Evolutionary conservation across 2,888 invertebrate species (phyloP).

Genomic region (Nudaria mundana): DNA sequence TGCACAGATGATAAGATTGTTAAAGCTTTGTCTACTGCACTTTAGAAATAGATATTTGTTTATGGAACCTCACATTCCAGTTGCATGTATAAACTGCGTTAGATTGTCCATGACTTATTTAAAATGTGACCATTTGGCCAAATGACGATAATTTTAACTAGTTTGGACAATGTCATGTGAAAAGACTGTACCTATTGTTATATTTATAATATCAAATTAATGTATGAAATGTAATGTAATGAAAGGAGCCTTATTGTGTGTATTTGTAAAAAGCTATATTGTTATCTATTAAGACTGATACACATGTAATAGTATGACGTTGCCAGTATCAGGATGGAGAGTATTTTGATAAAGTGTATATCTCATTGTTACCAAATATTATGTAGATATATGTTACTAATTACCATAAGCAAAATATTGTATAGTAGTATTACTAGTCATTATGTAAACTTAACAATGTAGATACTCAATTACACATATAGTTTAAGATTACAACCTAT

Average conservation of each 20-base stretch:
- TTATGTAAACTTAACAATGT: slow-evolving; percentile 65
- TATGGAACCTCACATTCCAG: slow-evolving; percentile 77
- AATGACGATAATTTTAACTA: slow-evolving; percentile 59
- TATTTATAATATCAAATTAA: slow-evolving; percentile 50
- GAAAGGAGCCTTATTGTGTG: slow-evolving; percentile 50
- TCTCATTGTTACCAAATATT: slow-evolving; percentile 81
- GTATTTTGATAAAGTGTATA: slow-evolving; percentile 77
- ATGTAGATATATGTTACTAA: slow-evolving; percentile 66
- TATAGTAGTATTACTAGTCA: slow-evolving; percentile 78
- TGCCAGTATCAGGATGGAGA: slow-evolving; percentile 69
- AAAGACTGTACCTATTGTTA: slow-evolving; percentile 67
- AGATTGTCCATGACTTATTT: slow-evolving; percentile 67
- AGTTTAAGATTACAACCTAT: no score
- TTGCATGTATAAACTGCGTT: slow-evolving; percentile 69
- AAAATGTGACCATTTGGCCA: slow-evolving; percentile 56
- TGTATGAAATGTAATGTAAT: slow-evolving; percentile 53
- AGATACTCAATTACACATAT: slow-evolving; percentile 44
- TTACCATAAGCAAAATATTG: slow-evolving; percentile 55
- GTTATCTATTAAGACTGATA: slow-evolving; percentile 73
- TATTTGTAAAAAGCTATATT: slow-evolving; percentile 44
- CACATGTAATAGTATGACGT: slow-evolving; percentile 57
- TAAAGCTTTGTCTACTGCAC: slow-evolving; percentile 55
- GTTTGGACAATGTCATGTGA: slow-evolving; percentile 45
- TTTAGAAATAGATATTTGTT: slow-evolving; percentile 66
- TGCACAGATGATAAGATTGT: slow-evolving; percentile 72